Base-by-base conservation (phyloP, 2,888 invertebrate genomes). In the Catocala sponsa region DNA sequence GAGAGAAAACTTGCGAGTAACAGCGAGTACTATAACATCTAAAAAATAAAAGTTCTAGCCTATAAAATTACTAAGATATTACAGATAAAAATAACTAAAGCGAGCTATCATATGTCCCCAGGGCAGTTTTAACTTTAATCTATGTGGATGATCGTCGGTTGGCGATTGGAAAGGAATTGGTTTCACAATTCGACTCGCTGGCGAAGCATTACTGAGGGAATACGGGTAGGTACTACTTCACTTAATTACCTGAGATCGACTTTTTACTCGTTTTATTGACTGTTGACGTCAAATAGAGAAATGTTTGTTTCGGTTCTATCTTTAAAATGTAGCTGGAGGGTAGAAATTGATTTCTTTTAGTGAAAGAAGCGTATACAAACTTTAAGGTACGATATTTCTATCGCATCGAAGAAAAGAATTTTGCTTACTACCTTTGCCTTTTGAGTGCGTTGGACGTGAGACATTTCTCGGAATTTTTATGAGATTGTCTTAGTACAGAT, bases 51-150 rank as follows among this genome's bases (percentile, higher is more conserved):
- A 33, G 1, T 38, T 12, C 5, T 6, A 15, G 41, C 32, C 13
- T 25, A 13, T 47, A 52, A 47, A 41, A 41, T 13, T 51, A 46
- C 12, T 5, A 55, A 33, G 52, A 55, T 25, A 51, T 51, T 32
- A 43, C 35, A 25, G 51, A 52, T 48, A 52, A 48, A 62, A 55
- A 52, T 42, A 42, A 55, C 11, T 46, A 50, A 46, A 12, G 4
- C n/a, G 44, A 53, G 7, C 42, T 10, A 41, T 51, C 42, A 42
- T 33, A 51, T 46, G 15, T 52, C 73, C 76, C 50, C 59, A 59
- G 71, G 78, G 73, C 64, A 70, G 70, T 63, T 76, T 78, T 68
- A 74, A 73, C 78, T 76, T 75, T 73, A 76, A 78, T 76, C 73
- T 71, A 67, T 54, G 70, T 66, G 62, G 73, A 49, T 56, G 70